These are phyloP conservation scores for Drosophila infuscata DNA, from an alignment of 2,888 invertebrate species.

Conservation along the genomic window DNA sequence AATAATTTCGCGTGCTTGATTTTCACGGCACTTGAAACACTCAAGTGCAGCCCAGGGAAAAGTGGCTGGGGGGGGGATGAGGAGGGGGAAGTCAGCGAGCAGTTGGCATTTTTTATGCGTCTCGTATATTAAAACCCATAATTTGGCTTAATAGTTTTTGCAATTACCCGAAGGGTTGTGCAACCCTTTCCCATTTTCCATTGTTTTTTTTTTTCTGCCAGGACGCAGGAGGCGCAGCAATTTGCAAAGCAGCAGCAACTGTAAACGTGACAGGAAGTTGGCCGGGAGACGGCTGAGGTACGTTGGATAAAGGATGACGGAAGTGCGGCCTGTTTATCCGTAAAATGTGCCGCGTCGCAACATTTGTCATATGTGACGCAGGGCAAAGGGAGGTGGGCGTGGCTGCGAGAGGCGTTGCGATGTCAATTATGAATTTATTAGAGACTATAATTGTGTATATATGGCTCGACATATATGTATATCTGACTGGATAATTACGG, in stretches of 20 bases:
- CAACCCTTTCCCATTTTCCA: constrained; percentile 38
- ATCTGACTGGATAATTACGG: constrained; percentile 47
- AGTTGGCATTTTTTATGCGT: constrained; percentile 67
- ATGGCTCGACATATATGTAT: not conserved
- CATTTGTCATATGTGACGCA: constrained; percentile 58
- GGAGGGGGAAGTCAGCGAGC: constrained; percentile 44
- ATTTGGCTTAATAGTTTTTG: constrained; percentile 83
- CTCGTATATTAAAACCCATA: constrained; percentile 83
- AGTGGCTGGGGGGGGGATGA: constrained; percentile 1
- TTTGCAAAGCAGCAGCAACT: constrained; percentile 38
- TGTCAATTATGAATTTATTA: constrained; percentile 79
- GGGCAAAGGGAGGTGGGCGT: not conserved
- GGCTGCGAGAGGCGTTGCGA: constrained; percentile 6
- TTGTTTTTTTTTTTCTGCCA: not conserved
- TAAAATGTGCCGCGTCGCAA: constrained; percentile 59
- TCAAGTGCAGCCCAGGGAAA: constrained; percentile 55
- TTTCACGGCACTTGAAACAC: constrained; percentile 75
- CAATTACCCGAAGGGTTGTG: constrained; percentile 75
- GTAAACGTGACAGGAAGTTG: constrained; percentile 48
- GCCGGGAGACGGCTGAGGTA: constrained; percentile 37
- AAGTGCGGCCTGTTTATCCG: constrained; percentile 74
- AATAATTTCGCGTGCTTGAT: constrained; percentile 79
- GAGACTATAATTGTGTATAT: constrained; percentile 55
- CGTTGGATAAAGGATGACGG: constrained; percentile 30
- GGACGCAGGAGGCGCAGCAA: constrained; percentile 62